Percentiles rank a stretch among this genome's conserved stretches.
phyloP scores from a whole-genome alignment of 2,888 invertebrate species.

The Alitta virens region DNA sequence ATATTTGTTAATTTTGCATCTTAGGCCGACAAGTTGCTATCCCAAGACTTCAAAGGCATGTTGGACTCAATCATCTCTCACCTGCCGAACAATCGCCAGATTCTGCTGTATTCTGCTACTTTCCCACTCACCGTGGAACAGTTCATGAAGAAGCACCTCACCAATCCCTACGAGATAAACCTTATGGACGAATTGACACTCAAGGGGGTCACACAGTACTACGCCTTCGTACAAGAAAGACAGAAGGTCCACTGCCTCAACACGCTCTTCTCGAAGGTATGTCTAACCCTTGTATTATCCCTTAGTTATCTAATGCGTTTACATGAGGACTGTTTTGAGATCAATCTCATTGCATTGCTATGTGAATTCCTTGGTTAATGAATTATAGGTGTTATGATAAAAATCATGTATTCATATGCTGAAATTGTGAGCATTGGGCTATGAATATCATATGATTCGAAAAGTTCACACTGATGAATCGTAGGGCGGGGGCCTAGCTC shows the following conservation, averaged over 20 bases:
- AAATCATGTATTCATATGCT: too few relatives aligned
- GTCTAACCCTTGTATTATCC: too few relatives aligned
- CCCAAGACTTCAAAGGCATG: conserved; percentile 99
- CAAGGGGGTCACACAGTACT: conserved; percentile 99
- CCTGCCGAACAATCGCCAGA: conserved; percentile 93
- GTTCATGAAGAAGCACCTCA: conserved; percentile 97
- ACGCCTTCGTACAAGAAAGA: conserved; percentile 99
- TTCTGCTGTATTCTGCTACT: conserved; percentile 97
- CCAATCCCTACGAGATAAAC: conserved; percentile 95
- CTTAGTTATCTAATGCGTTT: too few relatives aligned
- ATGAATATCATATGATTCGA: too few relatives aligned
- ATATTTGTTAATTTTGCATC: too few relatives aligned
- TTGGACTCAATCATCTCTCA: conserved; percentile 92
- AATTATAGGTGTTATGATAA: too few relatives aligned
- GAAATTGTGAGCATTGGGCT: too few relatives aligned
- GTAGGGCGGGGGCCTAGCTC: too few relatives aligned
- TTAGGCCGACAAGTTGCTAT: conserved; percentile 92
- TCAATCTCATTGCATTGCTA: too few relatives aligned
- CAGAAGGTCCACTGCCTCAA: conserved; percentile 99
- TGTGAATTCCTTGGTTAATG: too few relatives aligned
- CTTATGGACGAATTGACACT: conserved; percentile 99
- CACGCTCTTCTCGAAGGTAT: conserved; percentile 95
- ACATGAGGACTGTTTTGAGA: too few relatives aligned
- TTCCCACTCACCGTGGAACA: conserved; percentile 98
- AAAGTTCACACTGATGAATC: too few relatives aligned